Evolutionary conservation across 2,797 vertebrate genomes (phyloP), one percentile per base, ranked within the genome.

Genomic region (Sebastes taczanowskii): DNA sequence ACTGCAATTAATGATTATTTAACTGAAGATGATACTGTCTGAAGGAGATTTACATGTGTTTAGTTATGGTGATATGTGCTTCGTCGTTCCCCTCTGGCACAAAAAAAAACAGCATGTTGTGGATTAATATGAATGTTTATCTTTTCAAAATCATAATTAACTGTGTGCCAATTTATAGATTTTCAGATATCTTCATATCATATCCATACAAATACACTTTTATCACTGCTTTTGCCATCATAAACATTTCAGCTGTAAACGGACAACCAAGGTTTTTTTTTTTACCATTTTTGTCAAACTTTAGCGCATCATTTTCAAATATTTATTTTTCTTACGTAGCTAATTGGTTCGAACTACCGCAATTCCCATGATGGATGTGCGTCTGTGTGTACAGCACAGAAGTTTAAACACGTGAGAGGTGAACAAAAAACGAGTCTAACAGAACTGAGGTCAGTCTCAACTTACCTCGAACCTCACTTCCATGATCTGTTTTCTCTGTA

Each of bases 381-480:
- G 11, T 49, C 5, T 60, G 20, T 32, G 20, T 66, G 34, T 27
- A 52, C 10, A 25, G 14, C 30, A 29, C 20, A 5, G 8, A 64
- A 35, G 13, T 22, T 62, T 32, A 30, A 61, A 67, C 14, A 55
- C 13, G 46, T 8, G 3, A 71, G 1, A 46, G 9, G 16, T 6
- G 11, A 34, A 30, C 10, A n/a, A 27, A 70, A 62, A 11, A 65
- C 1, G 4, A 34, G 10, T 18, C 8, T 22, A 72, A 58, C 1
- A 65, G 7, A 69, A 74, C 2, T 3, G 18, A 46, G 7, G n/a
- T 38, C 2, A 61, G 49, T 42, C 11, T 49, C 18, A 52, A 86
- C 96, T 96, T 95, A 99, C 98, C 97, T 97, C 94, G 97, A 87
- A 96, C 93, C 82, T 96, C 94, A 77, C 94, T 94, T 91, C 93